These are phyloP conservation scores for Glareola pratincola DNA, from an alignment of 2,113 vertebrate species.

Conservation along the genomic window DNA sequence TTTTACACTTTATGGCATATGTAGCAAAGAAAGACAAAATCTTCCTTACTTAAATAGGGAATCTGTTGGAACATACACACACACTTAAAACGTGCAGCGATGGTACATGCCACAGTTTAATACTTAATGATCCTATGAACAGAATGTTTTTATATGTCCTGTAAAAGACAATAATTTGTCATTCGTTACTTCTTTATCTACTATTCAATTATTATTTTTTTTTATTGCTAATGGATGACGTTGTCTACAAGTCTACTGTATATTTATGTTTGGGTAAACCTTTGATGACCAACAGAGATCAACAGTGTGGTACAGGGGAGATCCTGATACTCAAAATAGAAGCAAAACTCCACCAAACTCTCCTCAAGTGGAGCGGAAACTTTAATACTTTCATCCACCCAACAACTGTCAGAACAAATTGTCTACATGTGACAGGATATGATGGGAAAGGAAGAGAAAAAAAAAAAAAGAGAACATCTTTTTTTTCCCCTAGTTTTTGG, in stretches of 20 bases:
- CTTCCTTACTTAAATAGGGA: neutral
- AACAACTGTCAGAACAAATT: neutral
- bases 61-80: neutral
- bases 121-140: neutral
- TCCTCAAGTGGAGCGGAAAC: neutral
- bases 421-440: neutral
- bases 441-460: neutral
- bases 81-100: neutral
- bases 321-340: neutral
- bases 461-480: accelerated
- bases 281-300: neutral
- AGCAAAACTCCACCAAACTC: neutral
- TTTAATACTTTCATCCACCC: neutral
- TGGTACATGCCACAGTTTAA: neutral
- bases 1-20: neutral
- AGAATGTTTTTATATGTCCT: neutral
- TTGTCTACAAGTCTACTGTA: neutral
- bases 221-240: neutral
- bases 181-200: neutral
- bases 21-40: neutral
- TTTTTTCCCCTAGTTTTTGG: neutral
- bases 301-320: neutral
- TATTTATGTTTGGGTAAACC: neutral
- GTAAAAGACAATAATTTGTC: neutral
- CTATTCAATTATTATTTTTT: accelerated